Conservation (phyloP, 1,140 invertebrate species). For the Bombus consobrinus region DNA sequence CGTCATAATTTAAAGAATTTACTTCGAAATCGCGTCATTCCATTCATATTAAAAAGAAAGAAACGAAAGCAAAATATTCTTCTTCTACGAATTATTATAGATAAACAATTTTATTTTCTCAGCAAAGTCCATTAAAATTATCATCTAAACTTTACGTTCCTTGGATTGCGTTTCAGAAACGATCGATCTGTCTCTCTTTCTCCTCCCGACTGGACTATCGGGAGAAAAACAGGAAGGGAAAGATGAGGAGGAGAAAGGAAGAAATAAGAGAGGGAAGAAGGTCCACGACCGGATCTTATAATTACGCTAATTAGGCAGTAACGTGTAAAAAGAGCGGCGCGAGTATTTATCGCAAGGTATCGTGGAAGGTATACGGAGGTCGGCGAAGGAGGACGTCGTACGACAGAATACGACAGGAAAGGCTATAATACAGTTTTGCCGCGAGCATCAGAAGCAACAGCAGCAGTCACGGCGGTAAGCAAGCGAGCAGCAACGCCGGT, state of each 20-base stretch:
- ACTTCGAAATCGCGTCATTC: no score
- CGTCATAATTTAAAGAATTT: no score
- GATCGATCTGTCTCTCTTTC: neutral
- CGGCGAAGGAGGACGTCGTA: conserved; percentile 61
- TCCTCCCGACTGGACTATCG: neutral
- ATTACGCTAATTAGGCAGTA: conserved; percentile 63
- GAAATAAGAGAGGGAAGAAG: conserved; percentile 26
- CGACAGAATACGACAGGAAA: conserved; percentile 73
- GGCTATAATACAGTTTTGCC: conserved; percentile 80
- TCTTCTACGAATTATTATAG: neutral
- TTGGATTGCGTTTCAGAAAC: neutral
- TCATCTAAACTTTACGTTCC: neutral
- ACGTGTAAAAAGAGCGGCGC: conserved; percentile 58
- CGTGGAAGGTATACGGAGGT: conserved; percentile 47
- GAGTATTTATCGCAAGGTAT: conserved; percentile 63
- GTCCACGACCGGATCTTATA: conserved; percentile 53
- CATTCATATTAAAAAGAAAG: neutral
- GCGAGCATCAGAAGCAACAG: conserved; percentile 64
- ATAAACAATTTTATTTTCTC: neutral
- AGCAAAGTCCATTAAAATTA: no score
- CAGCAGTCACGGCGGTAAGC: conserved; percentile 44
- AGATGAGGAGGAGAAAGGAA: neutral
- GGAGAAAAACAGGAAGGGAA: conserved; percentile 24
- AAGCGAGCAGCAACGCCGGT: conserved; percentile 28
- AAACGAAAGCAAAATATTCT: neutral